A percentile compares a stretch with the other conserved stretches of the same genome.
Evolutionary conservation across 2,113 vertebrate species (phyloP).

Genomic region (Ellobius talpinus): DNA sequence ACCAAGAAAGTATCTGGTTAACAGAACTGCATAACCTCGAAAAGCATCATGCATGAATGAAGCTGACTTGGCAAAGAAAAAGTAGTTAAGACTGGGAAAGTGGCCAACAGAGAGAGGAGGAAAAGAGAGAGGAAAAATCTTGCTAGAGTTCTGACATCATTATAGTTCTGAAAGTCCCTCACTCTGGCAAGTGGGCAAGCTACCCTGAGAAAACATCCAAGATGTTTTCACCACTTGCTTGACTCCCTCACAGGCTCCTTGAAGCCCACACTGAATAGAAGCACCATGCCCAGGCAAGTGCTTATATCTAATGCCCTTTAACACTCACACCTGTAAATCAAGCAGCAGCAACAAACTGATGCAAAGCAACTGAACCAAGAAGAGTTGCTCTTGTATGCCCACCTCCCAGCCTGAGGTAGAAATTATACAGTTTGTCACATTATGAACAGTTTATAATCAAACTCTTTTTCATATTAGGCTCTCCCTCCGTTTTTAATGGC

Average conservation of each 20-base stretch:
- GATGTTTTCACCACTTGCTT: not conserved
- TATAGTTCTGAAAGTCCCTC: not conserved
- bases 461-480: slow-evolving; percentile 24
- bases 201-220: not conserved
- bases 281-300: slow-evolving; percentile 25
- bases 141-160: not conserved
- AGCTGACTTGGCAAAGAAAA: not conserved
- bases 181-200: not conserved
- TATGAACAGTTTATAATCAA: not conserved
- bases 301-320: not conserved
- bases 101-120: not conserved
- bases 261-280: not conserved
- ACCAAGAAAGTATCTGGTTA: not conserved
- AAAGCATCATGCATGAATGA: not conserved
- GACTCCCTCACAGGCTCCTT: not conserved
- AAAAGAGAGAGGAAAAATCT: not conserved
- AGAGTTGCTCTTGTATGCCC: not conserved
- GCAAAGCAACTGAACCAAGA: not conserved
- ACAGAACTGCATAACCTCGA: not conserved
- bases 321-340: not conserved
- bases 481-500: slow-evolving; percentile 7
- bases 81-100: not conserved
- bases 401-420: not conserved
- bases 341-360: not conserved
- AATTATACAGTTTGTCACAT: not conserved